Evolutionary conservation across 2,113 vertebrate species (phyloP), one percentile per base, ranked within the genome.

Genomic region (Dicaeum eximium): DNA sequence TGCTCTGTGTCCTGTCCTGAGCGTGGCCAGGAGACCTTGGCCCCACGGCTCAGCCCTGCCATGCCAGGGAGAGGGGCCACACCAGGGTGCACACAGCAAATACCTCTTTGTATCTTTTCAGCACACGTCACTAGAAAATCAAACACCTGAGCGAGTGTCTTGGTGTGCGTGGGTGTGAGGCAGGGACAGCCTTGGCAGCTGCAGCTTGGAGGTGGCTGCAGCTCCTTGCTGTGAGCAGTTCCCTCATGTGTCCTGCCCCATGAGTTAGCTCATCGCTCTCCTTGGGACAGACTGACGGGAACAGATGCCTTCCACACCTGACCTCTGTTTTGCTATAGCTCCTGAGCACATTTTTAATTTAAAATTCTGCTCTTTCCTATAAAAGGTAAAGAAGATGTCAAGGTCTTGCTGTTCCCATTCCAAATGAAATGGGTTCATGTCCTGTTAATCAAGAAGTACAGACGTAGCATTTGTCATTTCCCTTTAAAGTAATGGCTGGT

Each of bases 331-430:
- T 93, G 78, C 87, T 67, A 8, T 4, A 83, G 72, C 69, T 83
- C 44, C 67, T 51, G 38, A 60, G 57, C 77, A 83, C 67, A 13
- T 64, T 87, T 91, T 87, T 67, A 33, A 95, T 93, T 92, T 80
- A 78, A 90, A 94, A 94, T 94, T 91, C 85, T 70, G 37, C 81
- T 94, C 83, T 93, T 93, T 77, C 62, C 80, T 91, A 71, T 90
- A 72, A 77, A 94, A 93, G 86, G 94, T 87, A 92, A 96, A 95
- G 95, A 96, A 91, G 95, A 94, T 95, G 95, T 96, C 95, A 97
- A 92, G 95, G 96, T 94, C 95, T 73, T 69, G 40, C 94, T 95
- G 93, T 96, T 90, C 60, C 87, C 61, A 89, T 96, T 97, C 95
- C 96, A 94, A 91, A 92, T 94, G 87, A 93, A 96, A 96, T 94